Evolutionary conservation across 2,888 invertebrate species (phyloP).

Genomic region (Hyles lineata): DNA sequence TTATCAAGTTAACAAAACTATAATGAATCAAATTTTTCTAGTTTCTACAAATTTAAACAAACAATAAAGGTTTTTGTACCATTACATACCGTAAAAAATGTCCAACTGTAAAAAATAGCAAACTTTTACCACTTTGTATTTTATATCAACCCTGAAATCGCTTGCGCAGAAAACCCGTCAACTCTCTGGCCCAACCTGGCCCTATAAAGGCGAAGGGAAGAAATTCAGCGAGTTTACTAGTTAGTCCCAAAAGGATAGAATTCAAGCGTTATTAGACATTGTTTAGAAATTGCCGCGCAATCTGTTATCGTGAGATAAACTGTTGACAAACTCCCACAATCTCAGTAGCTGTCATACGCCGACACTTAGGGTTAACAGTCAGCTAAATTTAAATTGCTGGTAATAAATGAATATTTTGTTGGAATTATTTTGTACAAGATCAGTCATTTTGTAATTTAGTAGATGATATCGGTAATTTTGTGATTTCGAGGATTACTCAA

Average conservation of each 20-base stretch:
- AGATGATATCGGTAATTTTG: too few relatives aligned
- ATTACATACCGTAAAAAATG: background rate
- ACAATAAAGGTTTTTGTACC: too few relatives aligned
- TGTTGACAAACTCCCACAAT: slow-evolving; percentile 20
- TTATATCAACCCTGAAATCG: too few relatives aligned
- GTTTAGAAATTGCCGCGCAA: slow-evolving; percentile 29
- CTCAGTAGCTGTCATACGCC: background rate
- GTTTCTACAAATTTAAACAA: too few relatives aligned
- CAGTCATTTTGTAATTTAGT: too few relatives aligned
- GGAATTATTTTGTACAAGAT: too few relatives aligned
- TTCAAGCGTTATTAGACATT: slow-evolving; percentile 29
- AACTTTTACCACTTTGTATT: too few relatives aligned
- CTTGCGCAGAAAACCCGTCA: background rate
- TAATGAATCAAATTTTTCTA: too few relatives aligned
- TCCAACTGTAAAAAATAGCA: too few relatives aligned
- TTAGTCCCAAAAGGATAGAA: slow-evolving; percentile 26
- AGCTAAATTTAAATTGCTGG: background rate
- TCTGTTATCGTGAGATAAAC: slow-evolving; percentile 29
- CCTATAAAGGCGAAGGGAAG: slow-evolving; percentile 20
- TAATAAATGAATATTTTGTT: background rate
- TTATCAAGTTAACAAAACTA: too few relatives aligned
- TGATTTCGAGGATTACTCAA: too few relatives aligned
- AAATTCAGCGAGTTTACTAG: slow-evolving; percentile 31
- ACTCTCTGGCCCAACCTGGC: slow-evolving; percentile 14
- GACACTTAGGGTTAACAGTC: slow-evolving; percentile 5